Evolutionary conservation across 2,888 invertebrate genomes (phyloP), one percentile per base, ranked within the genome.

Genomic region (Vannuccia rotundouncinata): DNA sequence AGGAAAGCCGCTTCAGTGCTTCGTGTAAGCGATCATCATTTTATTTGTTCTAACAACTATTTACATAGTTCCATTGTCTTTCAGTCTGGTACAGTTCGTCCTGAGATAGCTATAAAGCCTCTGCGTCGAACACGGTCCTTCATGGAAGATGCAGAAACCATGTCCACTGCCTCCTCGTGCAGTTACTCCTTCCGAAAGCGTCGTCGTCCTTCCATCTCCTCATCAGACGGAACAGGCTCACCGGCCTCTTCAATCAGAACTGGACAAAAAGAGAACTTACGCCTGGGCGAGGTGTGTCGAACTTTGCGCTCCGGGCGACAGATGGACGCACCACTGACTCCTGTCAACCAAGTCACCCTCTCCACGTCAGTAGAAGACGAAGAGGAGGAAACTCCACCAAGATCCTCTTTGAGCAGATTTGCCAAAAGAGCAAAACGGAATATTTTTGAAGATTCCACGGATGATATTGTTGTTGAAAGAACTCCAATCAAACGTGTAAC

Each of bases 131-230:
- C 66, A 5, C 5, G 22, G 2, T 66, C 66, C 17, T 22, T 66
- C 66, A 17, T 27, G 66, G 66, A 66, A 2, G 66, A 66, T 13
- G 66, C 25, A n/a, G 66, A 66, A 17, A 66, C 66, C 66, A 22
- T 22, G 22, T 66, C 66, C 2, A n/a, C 66, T 5, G 25, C 66
- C 25, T 66, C 66, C 25, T 66, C 66, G 2, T 66, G 22, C 25
- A 66, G 66, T 22, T 66, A 66, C 66, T 66, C 66, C 10, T 66
- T 66, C 25, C 66, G 66, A 2, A 66, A 66, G 25, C 66, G 66
- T 5, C 66, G 66, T 5, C 66, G 66, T n/a, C 66, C 66, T 2
- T 66, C 66, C 17, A 66, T 27, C 25, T 66, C 66, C 25, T 66
- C 66, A 22, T 66, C 66, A 66, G 66, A 66, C 5, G 45, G 45